Percentiles rank a stretch among this genome's conserved stretches.
These are phyloP conservation scores for Zonitis immaculata DNA, from an alignment of 2,888 invertebrate species.

Conservation along the genomic window DNA sequence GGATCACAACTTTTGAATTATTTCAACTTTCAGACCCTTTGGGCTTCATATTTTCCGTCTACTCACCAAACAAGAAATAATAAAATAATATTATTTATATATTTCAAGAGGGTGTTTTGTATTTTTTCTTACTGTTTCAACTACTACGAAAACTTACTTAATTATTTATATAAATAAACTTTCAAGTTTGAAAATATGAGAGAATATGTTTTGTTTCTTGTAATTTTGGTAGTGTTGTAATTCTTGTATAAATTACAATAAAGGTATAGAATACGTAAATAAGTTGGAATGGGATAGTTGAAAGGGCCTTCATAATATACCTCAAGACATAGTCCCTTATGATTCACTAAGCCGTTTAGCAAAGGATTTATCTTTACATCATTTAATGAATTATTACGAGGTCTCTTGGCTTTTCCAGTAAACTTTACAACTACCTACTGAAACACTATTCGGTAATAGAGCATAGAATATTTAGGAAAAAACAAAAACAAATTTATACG, in stretches of 20 bases:
- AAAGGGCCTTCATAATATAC: slow-evolving; percentile 11
- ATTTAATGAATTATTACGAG: slow-evolving; percentile 15
- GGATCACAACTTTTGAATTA: neutral
- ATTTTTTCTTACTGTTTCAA: neutral
- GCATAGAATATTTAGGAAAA: neutral
- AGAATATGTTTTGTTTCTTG: neutral
- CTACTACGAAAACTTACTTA: neutral
- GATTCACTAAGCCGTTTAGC: slow-evolving; percentile 32
- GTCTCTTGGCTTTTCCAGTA: neutral
- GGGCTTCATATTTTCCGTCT: too few relatives aligned
- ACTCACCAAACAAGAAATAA: too few relatives aligned
- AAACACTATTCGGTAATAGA: too few relatives aligned
- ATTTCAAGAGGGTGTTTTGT: too few relatives aligned
- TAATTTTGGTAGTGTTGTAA: neutral
- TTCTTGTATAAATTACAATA: neutral
- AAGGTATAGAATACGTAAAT: too few relatives aligned
- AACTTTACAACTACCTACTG: neutral
- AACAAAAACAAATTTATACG: neutral
- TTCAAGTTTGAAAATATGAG: too few relatives aligned
- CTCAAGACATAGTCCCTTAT: slow-evolving; percentile 29
- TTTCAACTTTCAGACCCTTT: neutral
- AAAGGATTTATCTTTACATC: slow-evolving; percentile 15
- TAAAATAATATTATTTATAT: too few relatives aligned
- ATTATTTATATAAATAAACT: neutral
- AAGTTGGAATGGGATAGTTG: neutral